These are phyloP conservation scores for Mobula birostris DNA, from an alignment of 2,113 vertebrate species.

Conservation along the genomic window DNA sequence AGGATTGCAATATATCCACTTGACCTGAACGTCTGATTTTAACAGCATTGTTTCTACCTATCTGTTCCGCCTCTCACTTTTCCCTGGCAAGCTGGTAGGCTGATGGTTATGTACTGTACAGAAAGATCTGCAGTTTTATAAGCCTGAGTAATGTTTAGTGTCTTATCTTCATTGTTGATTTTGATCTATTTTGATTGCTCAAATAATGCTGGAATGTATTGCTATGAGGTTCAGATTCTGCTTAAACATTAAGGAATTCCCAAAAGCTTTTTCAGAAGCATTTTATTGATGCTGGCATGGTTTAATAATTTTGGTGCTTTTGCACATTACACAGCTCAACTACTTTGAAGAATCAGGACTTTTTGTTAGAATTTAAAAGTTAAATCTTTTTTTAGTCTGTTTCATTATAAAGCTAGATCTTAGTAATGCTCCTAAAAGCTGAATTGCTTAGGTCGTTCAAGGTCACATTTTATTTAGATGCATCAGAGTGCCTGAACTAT, in stretches of 20 bases:
- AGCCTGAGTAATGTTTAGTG: neutral
- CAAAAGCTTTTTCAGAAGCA: neutral
- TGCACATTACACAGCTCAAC: neutral
- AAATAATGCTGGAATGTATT: neutral
- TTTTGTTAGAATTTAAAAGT: neutral
- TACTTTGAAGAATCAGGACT: neutral
- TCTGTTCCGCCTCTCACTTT: neutral
- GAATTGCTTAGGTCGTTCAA: neutral
- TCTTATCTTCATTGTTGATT: neutral
- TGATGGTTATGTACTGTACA: neutral
- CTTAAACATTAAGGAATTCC: neutral
- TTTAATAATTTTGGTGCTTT: neutral
- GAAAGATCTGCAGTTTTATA: neutral
- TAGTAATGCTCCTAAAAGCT: neutral
- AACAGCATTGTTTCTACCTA: neutral
- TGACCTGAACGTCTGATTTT: neutral
- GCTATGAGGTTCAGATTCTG: neutral
- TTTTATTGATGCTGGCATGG: neutral
- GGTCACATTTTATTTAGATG: neutral
- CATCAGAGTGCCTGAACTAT: neutral
- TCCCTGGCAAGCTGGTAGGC: neutral
- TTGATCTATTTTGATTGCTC: neutral
- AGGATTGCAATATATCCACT: neutral
- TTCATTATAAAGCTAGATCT: neutral
- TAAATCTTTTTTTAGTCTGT: neutral